Conservation (phyloP, 2,888 invertebrate genomes). For the Drosophila suboccidentalis region DNA sequence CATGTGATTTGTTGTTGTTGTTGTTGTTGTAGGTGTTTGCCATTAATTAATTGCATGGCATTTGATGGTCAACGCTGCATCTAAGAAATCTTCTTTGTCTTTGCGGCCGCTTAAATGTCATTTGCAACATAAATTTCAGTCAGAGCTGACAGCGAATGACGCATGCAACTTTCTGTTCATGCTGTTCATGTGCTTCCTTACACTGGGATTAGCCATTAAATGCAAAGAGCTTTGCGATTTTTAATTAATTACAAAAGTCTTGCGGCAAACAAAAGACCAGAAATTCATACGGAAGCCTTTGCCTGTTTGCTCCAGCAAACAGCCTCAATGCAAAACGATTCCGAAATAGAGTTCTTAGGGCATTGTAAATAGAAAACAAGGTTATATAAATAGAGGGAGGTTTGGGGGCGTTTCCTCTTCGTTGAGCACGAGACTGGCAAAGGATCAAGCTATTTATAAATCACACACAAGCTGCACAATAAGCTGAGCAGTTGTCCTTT, state of each 20-base stretch:
- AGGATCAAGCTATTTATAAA: constrained; percentile 74
- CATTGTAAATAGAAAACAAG: constrained; percentile 24
- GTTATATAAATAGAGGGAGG: constrained; percentile 22
- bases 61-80: constrained; percentile 23
- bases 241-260: constrained; percentile 34
- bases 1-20: constrained; percentile 2
- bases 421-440: constrained; percentile 59
- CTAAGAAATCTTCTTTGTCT: constrained; percentile 36
- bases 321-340: constrained; percentile 7
- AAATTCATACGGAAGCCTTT: constrained; percentile 3
- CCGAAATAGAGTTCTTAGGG: constrained; percentile 37
- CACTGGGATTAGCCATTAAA: constrained; percentile 27
- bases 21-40: constrained; percentile 61
- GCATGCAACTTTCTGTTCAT: constrained; percentile 33
- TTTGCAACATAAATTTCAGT: constrained; percentile 70
- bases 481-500: constrained; percentile 16
- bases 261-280: constrained; percentile 5
- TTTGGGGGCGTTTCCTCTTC: constrained; percentile 58
- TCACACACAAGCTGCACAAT: constrained; percentile 17
- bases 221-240: constrained; percentile 32
- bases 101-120: constrained; percentile 59
- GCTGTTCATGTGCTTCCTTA: constrained; percentile 13
- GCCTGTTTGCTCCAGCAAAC: neutral
- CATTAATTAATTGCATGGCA: constrained; percentile 69
- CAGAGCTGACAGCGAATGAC: constrained; percentile 58